Conservation (phyloP, 2,797 vertebrate genomes). For the Halcyon badia region DNA sequence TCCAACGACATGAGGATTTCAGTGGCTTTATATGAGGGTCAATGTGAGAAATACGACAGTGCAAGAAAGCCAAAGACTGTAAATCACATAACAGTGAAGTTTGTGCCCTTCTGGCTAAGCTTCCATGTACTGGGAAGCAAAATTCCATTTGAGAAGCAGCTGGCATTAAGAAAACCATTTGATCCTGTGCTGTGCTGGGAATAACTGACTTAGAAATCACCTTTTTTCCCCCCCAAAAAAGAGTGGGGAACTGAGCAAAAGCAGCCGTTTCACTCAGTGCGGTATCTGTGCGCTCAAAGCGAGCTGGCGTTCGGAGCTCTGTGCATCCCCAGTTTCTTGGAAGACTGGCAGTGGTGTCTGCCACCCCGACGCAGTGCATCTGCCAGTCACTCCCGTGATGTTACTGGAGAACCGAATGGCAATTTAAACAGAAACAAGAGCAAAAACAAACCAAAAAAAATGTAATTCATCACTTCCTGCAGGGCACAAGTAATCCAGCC, state of each 20-base stretch:
- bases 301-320: neutral
- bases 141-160: neutral
- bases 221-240: neutral
- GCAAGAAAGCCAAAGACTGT: neutral
- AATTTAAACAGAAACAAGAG: neutral
- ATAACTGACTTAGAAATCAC: neutral
- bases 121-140: neutral
- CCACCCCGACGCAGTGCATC: neutral
- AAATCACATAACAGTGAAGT: neutral
- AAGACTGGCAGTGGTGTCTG: neutral
- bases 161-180: neutral
- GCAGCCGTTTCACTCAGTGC: neutral
- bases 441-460: neutral
- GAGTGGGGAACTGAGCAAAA: neutral
- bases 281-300: neutral
- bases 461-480: neutral
- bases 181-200: neutral
- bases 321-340: neutral
- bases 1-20: neutral
- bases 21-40: neutral
- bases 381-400: neutral
- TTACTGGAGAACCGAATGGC: neutral
- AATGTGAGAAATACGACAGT: neutral
- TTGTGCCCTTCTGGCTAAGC: neutral
- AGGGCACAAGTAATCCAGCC: neutral